phyloP scores from a whole-genome alignment of 2,888 invertebrate genomes.

The Acanthoscelides obtectus region DNA sequence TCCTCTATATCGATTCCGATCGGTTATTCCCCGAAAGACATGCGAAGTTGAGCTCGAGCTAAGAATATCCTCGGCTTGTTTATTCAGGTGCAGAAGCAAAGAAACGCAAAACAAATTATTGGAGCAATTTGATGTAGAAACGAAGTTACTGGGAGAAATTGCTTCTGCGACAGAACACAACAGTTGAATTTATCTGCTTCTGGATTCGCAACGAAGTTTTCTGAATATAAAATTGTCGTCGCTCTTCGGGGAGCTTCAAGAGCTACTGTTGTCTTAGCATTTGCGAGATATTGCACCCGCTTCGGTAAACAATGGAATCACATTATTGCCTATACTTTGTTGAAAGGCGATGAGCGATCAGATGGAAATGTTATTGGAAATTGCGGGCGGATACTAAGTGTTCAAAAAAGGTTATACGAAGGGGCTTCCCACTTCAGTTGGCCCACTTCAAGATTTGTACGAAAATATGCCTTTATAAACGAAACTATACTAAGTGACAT shows the following conservation, averaged over 20 bases:
- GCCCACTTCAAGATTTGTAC: no score
- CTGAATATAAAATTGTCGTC: neutral
- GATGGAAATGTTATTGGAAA: no score
- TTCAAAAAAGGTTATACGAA: no score
- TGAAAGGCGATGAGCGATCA: no score
- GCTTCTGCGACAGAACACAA: neutral
- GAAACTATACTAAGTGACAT: no score
- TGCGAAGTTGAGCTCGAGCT: no score
- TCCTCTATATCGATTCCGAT: no score
- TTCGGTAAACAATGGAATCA: neutral
- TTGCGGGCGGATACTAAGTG: no score
- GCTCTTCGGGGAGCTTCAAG: neutral
- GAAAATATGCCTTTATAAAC: no score
- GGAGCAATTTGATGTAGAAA: neutral
- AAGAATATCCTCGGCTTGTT: neutral
- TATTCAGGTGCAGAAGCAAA: neutral
- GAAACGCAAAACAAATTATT: neutral
- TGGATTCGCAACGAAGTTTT: neutral
- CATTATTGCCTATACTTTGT: neutral
- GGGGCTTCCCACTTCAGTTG: no score
- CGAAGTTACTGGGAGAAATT: neutral
- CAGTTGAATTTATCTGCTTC: neutral
- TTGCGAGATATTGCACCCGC: neutral
- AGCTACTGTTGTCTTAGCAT: neutral
- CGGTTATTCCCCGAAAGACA: no score